These are phyloP conservation scores for Herpetotheres cachinnans DNA, from an alignment of 2,113 vertebrate genomes.

Conservation along the genomic window DNA sequence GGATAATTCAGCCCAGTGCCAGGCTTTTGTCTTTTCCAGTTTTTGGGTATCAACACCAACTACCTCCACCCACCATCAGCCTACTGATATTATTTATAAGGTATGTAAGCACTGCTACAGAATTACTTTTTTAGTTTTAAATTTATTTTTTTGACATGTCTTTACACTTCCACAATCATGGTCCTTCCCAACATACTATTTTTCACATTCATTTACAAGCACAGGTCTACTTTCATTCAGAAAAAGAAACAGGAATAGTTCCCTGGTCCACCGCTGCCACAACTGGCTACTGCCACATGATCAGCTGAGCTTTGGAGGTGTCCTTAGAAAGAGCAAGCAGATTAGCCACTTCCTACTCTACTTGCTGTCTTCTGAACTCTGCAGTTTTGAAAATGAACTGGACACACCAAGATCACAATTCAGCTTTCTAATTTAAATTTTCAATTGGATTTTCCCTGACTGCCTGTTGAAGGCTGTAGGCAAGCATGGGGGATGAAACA, in stretches of 20 bases:
- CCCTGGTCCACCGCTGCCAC: not conserved
- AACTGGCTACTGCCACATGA: not conserved
- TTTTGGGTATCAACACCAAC: not conserved
- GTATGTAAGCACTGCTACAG: not conserved
- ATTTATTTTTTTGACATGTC: not conserved
- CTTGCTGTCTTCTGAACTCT: not conserved
- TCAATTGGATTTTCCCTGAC: not conserved
- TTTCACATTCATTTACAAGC: not conserved
- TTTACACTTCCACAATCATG: not conserved
- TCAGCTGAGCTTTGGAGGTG: not conserved
- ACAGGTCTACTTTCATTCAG: not conserved
- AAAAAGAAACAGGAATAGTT: not conserved
- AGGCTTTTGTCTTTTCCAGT: not conserved
- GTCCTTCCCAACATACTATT: not conserved
- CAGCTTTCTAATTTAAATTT: not conserved
- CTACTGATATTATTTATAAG: not conserved
- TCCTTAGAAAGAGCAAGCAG: not conserved
- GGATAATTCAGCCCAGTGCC: not conserved
- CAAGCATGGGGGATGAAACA: not conserved
- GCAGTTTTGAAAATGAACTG: not conserved
- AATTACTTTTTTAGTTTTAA: not conserved
- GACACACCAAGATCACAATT: not conserved
- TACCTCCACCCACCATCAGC: not conserved
- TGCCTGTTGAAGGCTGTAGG: not conserved
- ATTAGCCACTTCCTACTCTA: not conserved